Percentiles rank a stretch among this genome's conserved stretches.
Evolutionary conservation across 2,113 vertebrate genomes (phyloP).

Genomic region (Donacobius atricapilla): DNA sequence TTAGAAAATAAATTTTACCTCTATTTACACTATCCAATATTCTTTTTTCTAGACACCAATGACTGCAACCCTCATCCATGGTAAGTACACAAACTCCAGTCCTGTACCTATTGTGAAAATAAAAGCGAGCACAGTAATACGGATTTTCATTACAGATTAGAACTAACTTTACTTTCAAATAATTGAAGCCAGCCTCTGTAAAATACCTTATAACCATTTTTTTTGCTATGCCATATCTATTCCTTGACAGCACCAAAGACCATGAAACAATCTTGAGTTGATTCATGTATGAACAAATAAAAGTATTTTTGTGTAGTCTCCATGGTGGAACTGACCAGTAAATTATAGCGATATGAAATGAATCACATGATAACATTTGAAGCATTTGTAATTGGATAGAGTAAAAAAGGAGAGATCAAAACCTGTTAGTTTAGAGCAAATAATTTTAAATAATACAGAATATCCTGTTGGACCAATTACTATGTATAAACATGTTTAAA

Average conservation of each 20-base stretch:
- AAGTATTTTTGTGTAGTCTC: not conserved
- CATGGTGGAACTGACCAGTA: not conserved
- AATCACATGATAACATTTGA: not conserved
- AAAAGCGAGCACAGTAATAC: not conserved
- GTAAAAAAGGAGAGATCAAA: not conserved
- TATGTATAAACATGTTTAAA: not conserved
- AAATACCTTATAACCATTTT: not conserved
- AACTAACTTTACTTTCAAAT: not conserved
- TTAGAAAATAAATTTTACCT: not conserved
- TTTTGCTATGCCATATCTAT: not conserved
- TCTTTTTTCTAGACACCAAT: constrained; percentile 81
- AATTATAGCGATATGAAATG: not conserved
- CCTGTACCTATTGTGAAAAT: not conserved
- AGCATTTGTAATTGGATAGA: not conserved
- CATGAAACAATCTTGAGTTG: not conserved
- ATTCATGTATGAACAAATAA: not conserved
- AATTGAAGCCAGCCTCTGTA: not conserved
- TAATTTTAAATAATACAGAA: not conserved
- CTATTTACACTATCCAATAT: not conserved
- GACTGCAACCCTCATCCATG: constrained; percentile 95
- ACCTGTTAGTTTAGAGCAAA: not conserved
- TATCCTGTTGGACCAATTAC: not conserved
- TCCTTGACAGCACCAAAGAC: not conserved
- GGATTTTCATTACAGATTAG: not conserved
- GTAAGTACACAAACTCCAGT: constrained; percentile 70